phyloP scores from a whole-genome alignment of 2,113 vertebrate species.

The Ceuthmochares aereus region DNA sequence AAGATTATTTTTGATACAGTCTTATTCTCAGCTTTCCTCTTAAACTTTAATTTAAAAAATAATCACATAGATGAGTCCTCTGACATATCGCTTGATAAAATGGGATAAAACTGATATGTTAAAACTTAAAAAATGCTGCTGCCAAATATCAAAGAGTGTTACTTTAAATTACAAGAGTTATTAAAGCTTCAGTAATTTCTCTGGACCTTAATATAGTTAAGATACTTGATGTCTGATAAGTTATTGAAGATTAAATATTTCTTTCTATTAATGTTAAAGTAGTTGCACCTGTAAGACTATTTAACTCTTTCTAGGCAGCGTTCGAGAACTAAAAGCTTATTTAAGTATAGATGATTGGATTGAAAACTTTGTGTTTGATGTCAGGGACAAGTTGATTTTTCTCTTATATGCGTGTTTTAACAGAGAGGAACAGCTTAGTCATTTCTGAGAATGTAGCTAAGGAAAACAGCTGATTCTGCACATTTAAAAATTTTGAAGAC shows the following conservation, averaged over 20 bases:
- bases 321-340: not conserved
- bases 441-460: not conserved
- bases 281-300: not conserved
- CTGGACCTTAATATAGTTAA: not conserved
- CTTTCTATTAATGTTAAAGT: not conserved
- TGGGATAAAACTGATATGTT: constrained; percentile 28
- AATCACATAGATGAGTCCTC: not conserved
- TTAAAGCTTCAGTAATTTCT: not conserved
- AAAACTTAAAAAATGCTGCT: constrained; percentile 57
- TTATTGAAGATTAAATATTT: not conserved
- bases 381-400: not conserved
- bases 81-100: constrained; percentile 33
- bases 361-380: not conserved
- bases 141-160: constrained; percentile 39
- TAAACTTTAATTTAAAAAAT: not conserved
- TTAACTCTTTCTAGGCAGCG: not conserved
- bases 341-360: not conserved
- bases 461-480: not conserved
- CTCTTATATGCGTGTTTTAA: not conserved
- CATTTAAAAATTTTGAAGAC: not conserved
- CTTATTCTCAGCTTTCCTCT: not conserved
- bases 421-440: not conserved
- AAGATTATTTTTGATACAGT: not conserved
- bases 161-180: not conserved
- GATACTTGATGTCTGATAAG: not conserved